Percentiles rank a stretch among this genome's conserved stretches.
These are phyloP conservation scores for Coptotermes formosanus DNA, from an alignment of 1,140 invertebrate genomes.

Conservation along the genomic window DNA sequence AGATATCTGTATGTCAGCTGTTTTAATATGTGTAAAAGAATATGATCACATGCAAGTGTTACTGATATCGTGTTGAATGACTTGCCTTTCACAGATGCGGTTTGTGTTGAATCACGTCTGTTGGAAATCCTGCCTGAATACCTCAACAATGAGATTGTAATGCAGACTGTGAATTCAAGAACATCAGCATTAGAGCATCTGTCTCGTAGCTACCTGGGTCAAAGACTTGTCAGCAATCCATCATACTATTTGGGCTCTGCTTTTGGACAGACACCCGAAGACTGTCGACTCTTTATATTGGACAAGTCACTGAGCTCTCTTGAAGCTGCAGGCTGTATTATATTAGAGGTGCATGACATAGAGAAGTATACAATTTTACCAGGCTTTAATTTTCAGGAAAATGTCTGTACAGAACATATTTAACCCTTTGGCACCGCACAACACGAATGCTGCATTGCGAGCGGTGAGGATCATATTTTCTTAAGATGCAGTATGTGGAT, in stretches of 20 bases:
- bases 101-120: not conserved
- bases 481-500: too few relatives aligned
- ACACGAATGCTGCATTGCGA: too few relatives aligned
- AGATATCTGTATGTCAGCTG: too few relatives aligned
- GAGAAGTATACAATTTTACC: too few relatives aligned
- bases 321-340: not conserved
- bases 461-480: too few relatives aligned
- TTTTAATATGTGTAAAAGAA: too few relatives aligned
- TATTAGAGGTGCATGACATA: not conserved
- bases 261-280: not conserved
- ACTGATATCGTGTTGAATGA: too few relatives aligned
- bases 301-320: not conserved
- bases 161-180: not conserved
- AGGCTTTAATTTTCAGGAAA: too few relatives aligned
- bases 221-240: not conserved
- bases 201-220: not conserved
- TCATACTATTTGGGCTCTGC: not conserved
- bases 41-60: too few relatives aligned
- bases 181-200: not conserved
- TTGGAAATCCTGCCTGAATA: not conserved
- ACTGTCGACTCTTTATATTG: not conserved
- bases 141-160: not conserved
- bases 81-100: not conserved
- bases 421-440: too few relatives aligned
- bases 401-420: too few relatives aligned